phyloP scores from a whole-genome alignment of 92 coral and sea anemone genomes.

The Phymanthus crucifer region DNA sequence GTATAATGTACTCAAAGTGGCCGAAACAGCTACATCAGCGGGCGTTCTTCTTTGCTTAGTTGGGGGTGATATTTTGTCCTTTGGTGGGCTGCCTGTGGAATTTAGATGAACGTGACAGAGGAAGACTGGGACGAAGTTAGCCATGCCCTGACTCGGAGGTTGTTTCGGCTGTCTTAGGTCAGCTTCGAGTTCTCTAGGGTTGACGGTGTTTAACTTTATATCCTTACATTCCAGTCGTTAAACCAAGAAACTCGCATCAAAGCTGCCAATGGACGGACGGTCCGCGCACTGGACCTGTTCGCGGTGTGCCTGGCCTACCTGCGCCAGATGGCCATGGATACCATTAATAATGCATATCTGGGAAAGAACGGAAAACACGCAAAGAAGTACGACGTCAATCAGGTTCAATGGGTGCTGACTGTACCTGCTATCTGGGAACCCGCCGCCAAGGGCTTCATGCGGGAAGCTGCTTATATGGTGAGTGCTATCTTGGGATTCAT shows the following conservation, averaged over 20 bases:
- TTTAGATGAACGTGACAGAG: no score
- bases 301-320: constrained; percentile 62
- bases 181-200: no score
- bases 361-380: constrained; percentile 33
- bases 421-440: constrained; percentile 84
- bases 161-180: no score
- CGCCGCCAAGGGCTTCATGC: constrained; percentile 73
- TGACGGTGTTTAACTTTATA: background rate
- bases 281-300: constrained; percentile 64
- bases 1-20: background rate
- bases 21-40: background rate
- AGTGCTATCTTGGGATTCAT: no score
- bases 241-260: constrained; percentile 55
- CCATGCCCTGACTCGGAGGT: no score
- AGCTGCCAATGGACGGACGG: constrained; percentile 64
- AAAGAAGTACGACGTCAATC: constrained; percentile 35
- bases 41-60: no score
- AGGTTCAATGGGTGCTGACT: constrained; percentile 71
- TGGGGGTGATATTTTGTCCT: no score
- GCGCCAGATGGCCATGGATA: constrained; percentile 65
- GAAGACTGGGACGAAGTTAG: no score
- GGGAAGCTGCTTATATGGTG: constrained; percentile 73
- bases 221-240: constrained; percentile 30
- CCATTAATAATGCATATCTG: constrained; percentile 49
- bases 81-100: no score